Evolutionary conservation across 2,888 invertebrate genomes (phyloP).

Genomic region (Caenorhabditis japonica): DNA sequence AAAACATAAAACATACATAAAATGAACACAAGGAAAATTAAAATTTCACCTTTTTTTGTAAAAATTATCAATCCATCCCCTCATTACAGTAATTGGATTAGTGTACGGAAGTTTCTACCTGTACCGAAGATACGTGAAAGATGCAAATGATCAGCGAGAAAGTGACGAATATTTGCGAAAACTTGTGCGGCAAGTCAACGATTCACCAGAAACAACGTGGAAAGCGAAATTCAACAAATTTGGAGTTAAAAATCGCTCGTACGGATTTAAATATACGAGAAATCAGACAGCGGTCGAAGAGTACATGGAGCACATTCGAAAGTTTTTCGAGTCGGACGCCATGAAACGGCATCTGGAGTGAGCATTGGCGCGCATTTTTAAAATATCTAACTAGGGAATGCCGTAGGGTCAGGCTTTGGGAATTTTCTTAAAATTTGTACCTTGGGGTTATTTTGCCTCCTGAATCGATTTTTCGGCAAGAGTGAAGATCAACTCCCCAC

Average conservation of each 20-base stretch:
- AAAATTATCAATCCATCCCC: background rate
- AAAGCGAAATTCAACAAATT: slow-evolving; percentile 75
- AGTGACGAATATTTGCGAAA: slow-evolving; percentile 68
- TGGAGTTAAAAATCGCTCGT: slow-evolving; percentile 66
- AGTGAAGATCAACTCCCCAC: no score
- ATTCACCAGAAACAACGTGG: slow-evolving; percentile 69
- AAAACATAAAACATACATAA: no score
- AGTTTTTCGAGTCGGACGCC: slow-evolving; percentile 71
- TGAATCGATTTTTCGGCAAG: no score
- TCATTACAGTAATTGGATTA: slow-evolving; percentile 48
- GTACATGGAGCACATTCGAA: slow-evolving; percentile 69
- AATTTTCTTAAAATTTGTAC: no score
- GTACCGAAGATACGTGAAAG: slow-evolving; percentile 49
- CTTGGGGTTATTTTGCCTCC: no score
- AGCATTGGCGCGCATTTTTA: no score
- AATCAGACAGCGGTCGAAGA: slow-evolving; percentile 75
- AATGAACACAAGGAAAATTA: no score
- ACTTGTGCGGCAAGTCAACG: slow-evolving; percentile 72
- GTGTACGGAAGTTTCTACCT: slow-evolving; percentile 54
- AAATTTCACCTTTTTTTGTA: background rate
- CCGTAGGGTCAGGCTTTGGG: no score
- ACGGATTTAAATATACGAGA: slow-evolving; percentile 69
- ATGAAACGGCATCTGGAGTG: slow-evolving; percentile 74
- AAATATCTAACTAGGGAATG: background rate
- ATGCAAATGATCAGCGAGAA: slow-evolving; percentile 57